Base-by-base conservation (phyloP, 2,113 vertebrate species). In the Aplodontia rufa region DNA sequence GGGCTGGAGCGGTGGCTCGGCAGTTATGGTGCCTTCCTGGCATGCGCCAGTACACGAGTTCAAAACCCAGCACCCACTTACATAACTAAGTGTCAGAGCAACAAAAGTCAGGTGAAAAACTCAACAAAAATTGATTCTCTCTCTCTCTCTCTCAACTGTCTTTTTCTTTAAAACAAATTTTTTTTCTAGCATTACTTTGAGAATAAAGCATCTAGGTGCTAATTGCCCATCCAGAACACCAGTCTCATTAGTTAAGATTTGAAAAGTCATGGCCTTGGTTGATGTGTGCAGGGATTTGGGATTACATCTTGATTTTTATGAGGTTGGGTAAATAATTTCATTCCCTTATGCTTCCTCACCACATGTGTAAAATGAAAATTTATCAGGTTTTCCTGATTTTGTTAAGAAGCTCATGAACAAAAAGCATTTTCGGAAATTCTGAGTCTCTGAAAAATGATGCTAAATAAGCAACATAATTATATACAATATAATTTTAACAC, bases 381-480 rank as follows among this genome's bases (percentile, higher is more conserved):
- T 75, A 81, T n/a, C 55, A 62, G 51, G 35, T 42, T 35, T 49
- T 81, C 37, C 9, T 8, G 55, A 55, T 74, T 82, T 89, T 91
- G 10, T 16, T 74, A 17, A 49, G 16, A 49, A 40, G 35, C 53
- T 90, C 45, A 85, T 40, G n/a, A 85, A 91, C 87, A 51, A 62
- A 91, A 83, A n/a, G 64, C 35, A 80, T 72, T 95, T 78, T 49
- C 5, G 83, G 58, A 79, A 75, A 55, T 79, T 89, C 22, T 2
- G 28, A 76, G 53, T 35, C 66, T 88, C 79, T 91, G 80, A 93
- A 94, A 96, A 96, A 71, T 3, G 17, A 92, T 90, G 35, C 28
- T 82, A 78, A 78, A 83, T 49, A 94, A 94, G 47, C 49, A 58
- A 85, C 20, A 35, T 86, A 30, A 74, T 90, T n/a, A n/a, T n/a